Base-by-base conservation (phyloP, 2,113 vertebrate species). In the Antigone vipio region DNA sequence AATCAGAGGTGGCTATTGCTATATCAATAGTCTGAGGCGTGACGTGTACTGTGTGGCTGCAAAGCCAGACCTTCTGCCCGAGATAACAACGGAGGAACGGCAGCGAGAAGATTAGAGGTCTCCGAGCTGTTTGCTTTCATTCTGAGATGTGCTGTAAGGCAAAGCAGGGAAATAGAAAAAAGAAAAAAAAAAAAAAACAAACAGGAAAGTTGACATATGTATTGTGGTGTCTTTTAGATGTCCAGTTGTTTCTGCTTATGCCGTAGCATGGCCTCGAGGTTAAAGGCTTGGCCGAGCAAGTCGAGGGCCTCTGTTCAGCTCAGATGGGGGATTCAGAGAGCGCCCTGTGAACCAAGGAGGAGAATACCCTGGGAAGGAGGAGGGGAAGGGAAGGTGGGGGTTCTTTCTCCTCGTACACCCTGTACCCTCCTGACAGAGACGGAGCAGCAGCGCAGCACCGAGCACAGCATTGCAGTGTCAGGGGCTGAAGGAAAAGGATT, bases 361-460 rank as follows among this genome's bases (percentile, higher is more conserved):
- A 69, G 40, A 75, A 79, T 19, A 40, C 7, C 7, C 27, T 27
- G 29, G 6, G 71, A 56, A 60, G 6, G 16, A 77, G 26, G 29
- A 53, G 17, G 6, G 34, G 11, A 73, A 56, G 15, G 27, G 15
- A 76, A 56, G 24, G 24, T 22, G 53, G 8, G 10, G 19, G 4
- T 11, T 67, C 47, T 71, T 69, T 62, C 53, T 77, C 18, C 35
- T 52, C 53, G 47, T 77, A 53, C 34, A 58, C 38, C 11, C 15
- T 47, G 29, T 44, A 13, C 27, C 10, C 6, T 6, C 6, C 15
- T 17, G 42, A 42, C 1, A 3, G 45, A 50, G 42, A 50, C 0
- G 0, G 47, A 44, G 13, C 30, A 58, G 49, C 11, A 24, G 75
- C 5, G 15, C 1, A 0, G 21, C 34, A 49, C 23, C 0, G 1